These are phyloP conservation scores for Pollachius pollachius DNA, from an alignment of 2,113 vertebrate genomes.

Conservation along the genomic window DNA sequence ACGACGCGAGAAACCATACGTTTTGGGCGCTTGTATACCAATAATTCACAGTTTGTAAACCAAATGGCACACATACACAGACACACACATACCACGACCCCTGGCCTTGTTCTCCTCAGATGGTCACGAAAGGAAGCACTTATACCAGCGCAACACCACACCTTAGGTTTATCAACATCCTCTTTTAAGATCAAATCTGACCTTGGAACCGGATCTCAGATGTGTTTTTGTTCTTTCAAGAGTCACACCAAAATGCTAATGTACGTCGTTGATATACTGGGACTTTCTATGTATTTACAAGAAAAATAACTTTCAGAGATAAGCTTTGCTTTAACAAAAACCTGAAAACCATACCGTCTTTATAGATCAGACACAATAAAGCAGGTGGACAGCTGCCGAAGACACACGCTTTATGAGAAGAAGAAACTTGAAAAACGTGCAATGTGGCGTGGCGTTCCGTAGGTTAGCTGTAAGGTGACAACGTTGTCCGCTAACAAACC, in stretches of 20 bases:
- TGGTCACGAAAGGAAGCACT: constrained; percentile 47
- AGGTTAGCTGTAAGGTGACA: constrained; percentile 28
- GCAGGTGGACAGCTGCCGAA: constrained; percentile 31
- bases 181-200: neutral
- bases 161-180: constrained; percentile 25
- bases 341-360: constrained; percentile 27
- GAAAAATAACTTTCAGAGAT: constrained; percentile 33
- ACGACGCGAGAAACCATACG: constrained; percentile 53
- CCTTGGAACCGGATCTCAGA: constrained; percentile 14
- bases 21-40: constrained; percentile 30
- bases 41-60: constrained; percentile 38
- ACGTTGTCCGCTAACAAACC: constrained; percentile 4
- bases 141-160: constrained; percentile 27
- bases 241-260: constrained; percentile 37
- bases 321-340: constrained; percentile 20
- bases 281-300: constrained; percentile 38
- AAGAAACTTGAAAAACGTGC: constrained; percentile 64
- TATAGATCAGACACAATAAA: neutral
- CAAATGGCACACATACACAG: constrained; percentile 49
- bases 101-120: neutral
- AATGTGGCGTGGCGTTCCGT: constrained; percentile 41
- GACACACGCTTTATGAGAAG: constrained; percentile 47
- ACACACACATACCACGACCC: constrained; percentile 5
- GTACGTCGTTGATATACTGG: constrained; percentile 21
- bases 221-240: constrained; percentile 15